Evolutionary conservation across 2,888 invertebrate species (phyloP), one percentile per base, ranked within the genome.

Genomic region (Emesis furor): DNA sequence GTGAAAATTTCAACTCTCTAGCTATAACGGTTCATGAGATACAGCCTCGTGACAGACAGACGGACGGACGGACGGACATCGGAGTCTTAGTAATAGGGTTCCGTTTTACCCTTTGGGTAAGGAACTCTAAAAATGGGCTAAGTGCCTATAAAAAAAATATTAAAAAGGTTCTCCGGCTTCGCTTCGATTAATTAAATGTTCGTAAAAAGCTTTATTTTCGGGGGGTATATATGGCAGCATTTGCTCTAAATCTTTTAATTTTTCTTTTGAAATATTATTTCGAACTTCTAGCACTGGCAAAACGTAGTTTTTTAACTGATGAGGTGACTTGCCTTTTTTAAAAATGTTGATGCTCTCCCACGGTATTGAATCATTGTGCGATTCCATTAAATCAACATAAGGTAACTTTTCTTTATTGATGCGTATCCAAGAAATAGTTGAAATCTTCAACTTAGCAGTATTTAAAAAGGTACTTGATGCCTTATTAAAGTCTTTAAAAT

Each of bases 201-300:
- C 55, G n/a, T 55, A 55, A n/a, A 55, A 55, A 55, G 55, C 55
- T 55, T 55, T 55, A 55, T 55, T 55, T 55, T 55, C 55, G 55
- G 55, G 55, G n/a, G n/a, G n/a, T 55, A 55, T 55, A 7, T 17
- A 55, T n/a, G n/a, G 55, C n/a, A 55, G 55, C n/a, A 55, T 55
- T 55, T 14, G n/a, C 55, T 55, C n/a, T 55, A 55, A 55, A 55
- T 55, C 55, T 4, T 55, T 55, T 17, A 55, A 55, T 55, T 55
- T 55, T 55, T 55, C n/a, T 55, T 55, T 55, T 12, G 51, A n/a
- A 55, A 55, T 55, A 55, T n/a, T 55, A 55, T 55, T 55, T 55
- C 35, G 35, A 35, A 6, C 35, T 35, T 35, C 35, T 35, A 35
- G 35, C 35, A 55, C 55, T 55, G 55, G 55, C 55, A 17, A 17